A percentile compares a stretch with the other conserved stretches of the same genome.
These are phyloP conservation scores for Hololepta plana DNA, from an alignment of 2,888 invertebrate genomes.

Conservation along the genomic window DNA sequence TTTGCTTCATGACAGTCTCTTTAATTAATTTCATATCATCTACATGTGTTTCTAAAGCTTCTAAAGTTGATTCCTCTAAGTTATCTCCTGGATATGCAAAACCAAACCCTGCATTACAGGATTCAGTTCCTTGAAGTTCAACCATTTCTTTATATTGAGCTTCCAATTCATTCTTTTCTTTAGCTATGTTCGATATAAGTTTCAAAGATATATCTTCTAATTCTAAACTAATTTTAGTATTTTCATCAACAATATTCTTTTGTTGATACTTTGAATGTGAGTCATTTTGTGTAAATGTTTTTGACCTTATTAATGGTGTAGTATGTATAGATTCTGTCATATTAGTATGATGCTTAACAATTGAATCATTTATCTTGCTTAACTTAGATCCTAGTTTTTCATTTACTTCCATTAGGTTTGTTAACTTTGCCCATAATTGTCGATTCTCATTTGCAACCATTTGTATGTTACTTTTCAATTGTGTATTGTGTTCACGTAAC, in stretches of 20 bases:
- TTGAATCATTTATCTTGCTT: conserved; percentile 32
- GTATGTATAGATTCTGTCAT: conserved; percentile 16
- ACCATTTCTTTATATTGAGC: conserved; percentile 50
- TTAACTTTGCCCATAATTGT: conserved; percentile 58
- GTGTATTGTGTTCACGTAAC: conserved; percentile 54
- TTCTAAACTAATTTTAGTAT: conserved; percentile 41
- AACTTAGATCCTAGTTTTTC: conserved; percentile 32
- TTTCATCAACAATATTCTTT: conserved; percentile 24
- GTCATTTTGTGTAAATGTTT: conserved; percentile 51
- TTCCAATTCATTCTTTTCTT: conserved; percentile 49
- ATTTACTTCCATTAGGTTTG: conserved; percentile 40
- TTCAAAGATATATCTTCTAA: conserved; percentile 63
- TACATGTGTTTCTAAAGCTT: neutral
- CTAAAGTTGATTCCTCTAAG: neutral
- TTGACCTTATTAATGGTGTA: conserved; percentile 33
- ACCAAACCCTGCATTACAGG: conserved; percentile 5
- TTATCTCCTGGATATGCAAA: too few species aligned
- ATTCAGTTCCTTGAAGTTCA: conserved; percentile 32
- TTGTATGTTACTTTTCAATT: conserved; percentile 55
- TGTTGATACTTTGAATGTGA: conserved; percentile 35
- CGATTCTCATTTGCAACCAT: conserved; percentile 73
- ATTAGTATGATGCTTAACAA: conserved; percentile 26
- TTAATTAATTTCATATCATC: conserved; percentile 1
- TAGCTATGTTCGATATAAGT: conserved; percentile 46
- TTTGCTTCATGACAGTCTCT: conserved; percentile 1